Evolutionary conservation across 1,140 invertebrate genomes (phyloP).

Genomic region (Trialeurodes vaporariorum): DNA sequence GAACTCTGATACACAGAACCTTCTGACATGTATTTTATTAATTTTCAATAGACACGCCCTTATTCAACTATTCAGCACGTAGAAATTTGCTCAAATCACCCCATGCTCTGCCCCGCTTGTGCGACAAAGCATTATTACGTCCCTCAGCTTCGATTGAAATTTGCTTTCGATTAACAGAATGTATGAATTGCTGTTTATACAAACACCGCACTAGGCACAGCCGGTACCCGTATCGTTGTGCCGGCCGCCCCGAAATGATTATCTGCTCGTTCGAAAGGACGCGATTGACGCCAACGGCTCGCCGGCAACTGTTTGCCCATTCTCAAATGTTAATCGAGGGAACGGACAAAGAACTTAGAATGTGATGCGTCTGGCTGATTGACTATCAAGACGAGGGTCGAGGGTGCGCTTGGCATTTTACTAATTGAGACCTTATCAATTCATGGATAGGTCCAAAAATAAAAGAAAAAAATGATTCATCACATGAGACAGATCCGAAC

Average conservation of each 20-base stretch:
- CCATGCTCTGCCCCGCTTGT: too few species aligned
- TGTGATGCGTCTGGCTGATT: too few species aligned
- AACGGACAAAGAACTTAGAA: not conserved
- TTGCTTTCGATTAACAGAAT: not conserved
- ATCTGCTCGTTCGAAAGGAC: not conserved
- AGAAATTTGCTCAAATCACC: too few species aligned
- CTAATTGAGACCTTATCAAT: too few species aligned
- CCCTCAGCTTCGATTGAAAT: not conserved
- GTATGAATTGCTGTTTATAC: too few species aligned
- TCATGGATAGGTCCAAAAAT: too few species aligned
- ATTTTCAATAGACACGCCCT: too few species aligned
- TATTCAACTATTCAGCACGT: too few species aligned
- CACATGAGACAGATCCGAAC: too few species aligned
- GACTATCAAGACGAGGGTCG: too few species aligned
- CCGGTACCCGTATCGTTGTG: not conserved
- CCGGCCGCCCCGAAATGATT: not conserved
- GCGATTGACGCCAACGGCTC: not conserved
- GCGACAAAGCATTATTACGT: not conserved
- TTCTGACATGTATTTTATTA: not conserved
- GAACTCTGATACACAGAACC: not conserved
- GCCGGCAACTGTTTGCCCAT: not conserved
- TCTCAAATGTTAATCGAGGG: not conserved
- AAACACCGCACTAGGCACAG: not conserved
- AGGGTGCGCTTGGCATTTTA: too few species aligned
- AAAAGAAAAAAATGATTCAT: too few species aligned